Conservation (phyloP, 1,140 invertebrate genomes). For the Halictus rubicundus region DNA sequence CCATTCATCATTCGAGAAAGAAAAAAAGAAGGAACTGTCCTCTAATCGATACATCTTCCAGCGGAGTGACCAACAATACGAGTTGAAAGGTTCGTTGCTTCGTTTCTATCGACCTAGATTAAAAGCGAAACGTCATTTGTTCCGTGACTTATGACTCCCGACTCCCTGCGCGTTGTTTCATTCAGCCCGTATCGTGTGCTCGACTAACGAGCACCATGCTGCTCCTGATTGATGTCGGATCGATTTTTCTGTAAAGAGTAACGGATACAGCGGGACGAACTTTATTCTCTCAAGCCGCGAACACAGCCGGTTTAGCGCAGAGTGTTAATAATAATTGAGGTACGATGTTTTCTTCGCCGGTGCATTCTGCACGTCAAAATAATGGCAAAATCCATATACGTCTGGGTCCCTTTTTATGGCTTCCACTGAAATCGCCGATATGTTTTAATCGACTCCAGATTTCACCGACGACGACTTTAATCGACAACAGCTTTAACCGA, state of each 20-base stretch:
- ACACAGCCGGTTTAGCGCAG: neutral
- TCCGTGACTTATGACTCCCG: slow-evolving; percentile 28
- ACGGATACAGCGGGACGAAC: neutral
- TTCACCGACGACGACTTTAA: too few relatives aligned
- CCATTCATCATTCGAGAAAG: slow-evolving; percentile 2
- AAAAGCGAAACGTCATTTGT: slow-evolving; percentile 16
- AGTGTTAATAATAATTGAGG: too few relatives aligned
- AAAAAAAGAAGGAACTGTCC: neutral
- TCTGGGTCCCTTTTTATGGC: too few relatives aligned
- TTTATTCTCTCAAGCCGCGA: neutral
- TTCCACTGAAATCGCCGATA: too few relatives aligned
- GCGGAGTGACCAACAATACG: neutral
- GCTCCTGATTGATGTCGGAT: slow-evolving; percentile 37
- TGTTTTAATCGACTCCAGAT: too few relatives aligned
- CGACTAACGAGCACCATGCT: slow-evolving; percentile 30
- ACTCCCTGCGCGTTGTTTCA: slow-evolving; percentile 15
- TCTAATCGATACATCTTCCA: slow-evolving; percentile 19
- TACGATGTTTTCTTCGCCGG: too few relatives aligned
- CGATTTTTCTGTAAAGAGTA: slow-evolving; percentile 33
- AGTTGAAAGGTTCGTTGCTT: neutral
- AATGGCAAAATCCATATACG: too few relatives aligned
- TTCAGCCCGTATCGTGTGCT: neutral
- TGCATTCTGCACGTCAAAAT: too few relatives aligned
- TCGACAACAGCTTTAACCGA: too few relatives aligned
- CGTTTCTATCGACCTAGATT: slow-evolving; percentile 12